phyloP scores from a whole-genome alignment of 2,797 vertebrate species.

The Chaetodon trifasciatus region DNA sequence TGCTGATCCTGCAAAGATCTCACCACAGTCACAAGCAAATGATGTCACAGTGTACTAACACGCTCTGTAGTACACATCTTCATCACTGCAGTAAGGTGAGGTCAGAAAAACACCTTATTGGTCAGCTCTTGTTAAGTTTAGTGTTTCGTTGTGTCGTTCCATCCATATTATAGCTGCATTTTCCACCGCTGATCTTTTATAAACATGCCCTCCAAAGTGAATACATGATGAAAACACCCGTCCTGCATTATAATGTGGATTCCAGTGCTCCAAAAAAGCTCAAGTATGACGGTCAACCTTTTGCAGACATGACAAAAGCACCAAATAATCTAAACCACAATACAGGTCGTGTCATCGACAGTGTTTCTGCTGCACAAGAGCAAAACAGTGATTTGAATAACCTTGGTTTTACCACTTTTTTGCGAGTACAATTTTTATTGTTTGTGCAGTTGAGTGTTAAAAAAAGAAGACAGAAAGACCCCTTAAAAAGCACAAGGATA shows the following conservation, averaged over 20 bases:
- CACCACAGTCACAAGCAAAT: neutral
- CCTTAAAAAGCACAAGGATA: neutral
- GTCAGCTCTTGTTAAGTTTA: neutral
- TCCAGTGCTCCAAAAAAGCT: neutral
- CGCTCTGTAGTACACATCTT: neutral
- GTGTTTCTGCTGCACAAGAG: neutral
- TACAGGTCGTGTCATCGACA: neutral
- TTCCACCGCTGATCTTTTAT: neutral
- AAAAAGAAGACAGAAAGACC: neutral
- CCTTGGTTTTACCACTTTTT: neutral
- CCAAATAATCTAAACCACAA: neutral
- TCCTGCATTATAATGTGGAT: neutral
- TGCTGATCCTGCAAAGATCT: neutral
- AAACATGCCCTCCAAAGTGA: neutral
- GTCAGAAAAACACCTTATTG: neutral
- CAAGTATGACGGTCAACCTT: neutral
- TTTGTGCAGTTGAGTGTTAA: neutral
- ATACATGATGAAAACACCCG: neutral
- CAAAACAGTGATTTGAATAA: neutral
- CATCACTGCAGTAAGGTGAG: neutral
- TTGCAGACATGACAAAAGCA: neutral
- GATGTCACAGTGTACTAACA: neutral
- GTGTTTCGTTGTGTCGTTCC: neutral
- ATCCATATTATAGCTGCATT: neutral
- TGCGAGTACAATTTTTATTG: too few species aligned